Evolutionary conservation across 2,888 invertebrate species (phyloP).

Genomic region (Drosophila kanekoi): DNA sequence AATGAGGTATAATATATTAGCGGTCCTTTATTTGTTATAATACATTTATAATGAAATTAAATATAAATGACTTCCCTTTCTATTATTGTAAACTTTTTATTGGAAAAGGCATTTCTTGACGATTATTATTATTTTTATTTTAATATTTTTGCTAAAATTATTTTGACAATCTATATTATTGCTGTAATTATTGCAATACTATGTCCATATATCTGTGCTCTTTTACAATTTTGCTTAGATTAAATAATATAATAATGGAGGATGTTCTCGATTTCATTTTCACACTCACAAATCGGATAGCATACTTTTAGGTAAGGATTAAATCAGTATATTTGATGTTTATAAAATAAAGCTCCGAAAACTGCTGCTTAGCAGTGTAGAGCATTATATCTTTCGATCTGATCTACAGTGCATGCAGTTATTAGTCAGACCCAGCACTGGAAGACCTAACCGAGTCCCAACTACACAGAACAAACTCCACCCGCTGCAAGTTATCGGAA

Average conservation of each 20-base stretch:
- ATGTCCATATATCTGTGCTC: too few species aligned
- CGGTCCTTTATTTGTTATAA: too few species aligned
- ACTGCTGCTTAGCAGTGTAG: neutral
- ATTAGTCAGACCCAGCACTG: conserved; percentile 2
- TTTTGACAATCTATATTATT: neutral
- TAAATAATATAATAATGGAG: neutral
- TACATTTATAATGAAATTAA: too few species aligned
- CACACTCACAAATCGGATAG: neutral
- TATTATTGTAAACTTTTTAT: too few species aligned
- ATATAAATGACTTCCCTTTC: too few species aligned
- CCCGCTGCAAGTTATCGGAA: conserved; percentile 19
- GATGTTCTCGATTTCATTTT: conserved; percentile 14
- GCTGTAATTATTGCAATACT: too few species aligned
- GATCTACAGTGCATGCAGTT: conserved; percentile 10
- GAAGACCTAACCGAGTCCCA: neutral
- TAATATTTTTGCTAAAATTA: too few species aligned
- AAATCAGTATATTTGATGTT: neutral
- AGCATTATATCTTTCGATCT: neutral
- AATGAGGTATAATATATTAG: too few species aligned
- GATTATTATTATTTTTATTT: too few species aligned
- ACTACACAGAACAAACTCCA: neutral
- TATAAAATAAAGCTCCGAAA: neutral
- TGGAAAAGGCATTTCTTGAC: too few species aligned
- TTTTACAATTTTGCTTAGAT: too few species aligned
- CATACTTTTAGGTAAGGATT: conserved; percentile 44